These are phyloP conservation scores for Tachysurus vachellii DNA, from an alignment of 2,113 vertebrate species.

Conservation along the genomic window DNA sequence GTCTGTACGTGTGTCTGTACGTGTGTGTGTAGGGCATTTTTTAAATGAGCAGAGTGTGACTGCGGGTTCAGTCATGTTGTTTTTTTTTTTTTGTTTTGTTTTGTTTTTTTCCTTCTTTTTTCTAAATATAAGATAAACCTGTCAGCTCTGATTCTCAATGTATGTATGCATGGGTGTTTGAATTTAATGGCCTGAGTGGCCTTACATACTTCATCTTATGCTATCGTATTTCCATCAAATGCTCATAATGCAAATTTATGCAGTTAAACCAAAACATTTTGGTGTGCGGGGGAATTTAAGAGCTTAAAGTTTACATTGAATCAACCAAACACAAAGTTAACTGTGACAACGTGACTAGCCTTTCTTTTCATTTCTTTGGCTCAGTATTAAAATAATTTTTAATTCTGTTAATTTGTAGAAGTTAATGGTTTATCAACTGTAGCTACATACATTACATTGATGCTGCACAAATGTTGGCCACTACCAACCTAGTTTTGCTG, in stretches of 20 bases:
- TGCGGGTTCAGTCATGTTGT: conserved; percentile 87
- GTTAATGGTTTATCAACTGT: background rate
- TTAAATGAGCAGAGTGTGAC: conserved; percentile 74
- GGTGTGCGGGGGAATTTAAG: background rate
- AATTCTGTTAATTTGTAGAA: background rate
- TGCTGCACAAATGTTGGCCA: too few species aligned
- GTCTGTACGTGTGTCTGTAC: conserved; percentile 27
- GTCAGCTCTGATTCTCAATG: conserved; percentile 23
- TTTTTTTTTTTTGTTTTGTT: conserved; percentile 70
- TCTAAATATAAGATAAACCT: background rate
- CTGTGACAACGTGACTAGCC: background rate
- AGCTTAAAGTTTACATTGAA: background rate
- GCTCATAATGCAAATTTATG: background rate
- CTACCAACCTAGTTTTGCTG: too few species aligned
- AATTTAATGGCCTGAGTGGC: background rate
- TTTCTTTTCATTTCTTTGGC: background rate
- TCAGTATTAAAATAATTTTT: background rate
- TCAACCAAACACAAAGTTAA: background rate
- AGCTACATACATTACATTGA: background rate
- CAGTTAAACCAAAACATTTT: background rate
- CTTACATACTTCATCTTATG: background rate
- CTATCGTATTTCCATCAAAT: background rate
- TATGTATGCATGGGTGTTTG: background rate
- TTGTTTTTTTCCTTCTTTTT: too few species aligned
- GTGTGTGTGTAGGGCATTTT: conserved; percentile 11